Evolutionary conservation across 2,113 vertebrate genomes (phyloP), one percentile per base, ranked within the genome.

Genomic region (Plotosus lineatus): DNA sequence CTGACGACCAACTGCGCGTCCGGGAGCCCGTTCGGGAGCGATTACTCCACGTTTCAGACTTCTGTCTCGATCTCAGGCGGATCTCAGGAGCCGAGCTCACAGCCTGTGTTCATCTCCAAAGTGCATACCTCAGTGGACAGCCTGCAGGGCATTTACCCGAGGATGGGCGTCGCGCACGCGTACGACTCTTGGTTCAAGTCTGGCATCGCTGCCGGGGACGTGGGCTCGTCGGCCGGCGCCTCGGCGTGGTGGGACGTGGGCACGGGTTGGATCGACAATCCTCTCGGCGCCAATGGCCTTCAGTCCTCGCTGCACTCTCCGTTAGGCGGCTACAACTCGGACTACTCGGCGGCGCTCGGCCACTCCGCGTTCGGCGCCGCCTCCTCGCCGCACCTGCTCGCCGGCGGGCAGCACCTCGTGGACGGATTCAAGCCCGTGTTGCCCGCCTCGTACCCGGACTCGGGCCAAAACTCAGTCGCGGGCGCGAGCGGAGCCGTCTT

Each of bases 191-290:
- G 96, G 96, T 95, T 97, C 86, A 96, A 96, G 81, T 93, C 97
- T 28, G 94, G 94, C 48, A 92, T 93, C 26, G 91, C 94, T 1
- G 90, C 94, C 4, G 89, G 92, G 33, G 95, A 94, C 72, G 92
- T 93, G 83, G 90, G 93, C 17, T 75, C 85, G 19, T 78, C 76
- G 9, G 75, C 85, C 61, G 94, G 93, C 73, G 91, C 96, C 61
- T 88, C 95, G 76, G 93, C 95, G 82, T 98, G 97, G 97, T 96
- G 96, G 96, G 97, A 97, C 87, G 90, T 96, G 87, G 94, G 96
- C 28, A 90, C 94, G 3, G 91, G 93, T 77, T 98, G 97, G 97
- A 93, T 96, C 89, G 96, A 97, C 87, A 88, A 78, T 50, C 76
- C 95, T 55, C 95, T 97, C 90, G 94, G 90, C 86, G 90, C 94